Evolutionary conservation across 2,888 invertebrate genomes (phyloP), one percentile per base, ranked within the genome.

Genomic region (Lepidocyrtinus sp.): DNA sequence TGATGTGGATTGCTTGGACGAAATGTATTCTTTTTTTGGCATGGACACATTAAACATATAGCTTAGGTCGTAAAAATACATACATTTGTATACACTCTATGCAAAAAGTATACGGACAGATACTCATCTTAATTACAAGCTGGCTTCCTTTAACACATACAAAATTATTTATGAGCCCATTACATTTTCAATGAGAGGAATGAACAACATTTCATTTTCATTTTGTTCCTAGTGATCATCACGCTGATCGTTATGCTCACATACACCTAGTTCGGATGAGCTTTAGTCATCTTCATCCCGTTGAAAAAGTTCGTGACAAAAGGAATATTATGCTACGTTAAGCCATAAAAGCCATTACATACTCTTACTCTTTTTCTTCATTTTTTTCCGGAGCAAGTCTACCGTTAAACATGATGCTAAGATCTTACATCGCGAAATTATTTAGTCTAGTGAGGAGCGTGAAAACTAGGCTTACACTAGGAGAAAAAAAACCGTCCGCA

Each of bases 81-180:
- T 36, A 36, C 36, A 36, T 36, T 7, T 5, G 5, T 7, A 5
- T 36, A 36, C 36, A 36, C 36, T 36, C n/a, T 59, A 36, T 59
- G 2, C 22, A 21, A n/a, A n/a, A n/a, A 21, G 2, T 59, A 21
- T 59, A 21, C 22, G 21, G n/a, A n/a, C 17, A 72, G 81, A 81
- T 83, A 83, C 83, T 72, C 80, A 83, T 83, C 82, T 83, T 83
- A 83, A 83, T 83, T 83, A 82, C 82, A 69, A 72, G 79, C 71
- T 68, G 71, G 68, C 68, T 69, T 70, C 27, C 75, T 69, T 67
- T 74, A 82, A 68, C 79, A 74, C 69, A 75, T 75, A 79, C 80
- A 77, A 80, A 80, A 83, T 82, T 83, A 83, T 82, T 83, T 83
- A 83, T 83, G 82, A 80, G 82, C 64, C 76, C 67, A 76, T 82